A percentile compares a stretch with the other conserved stretches of the same genome.
phyloP scores from a whole-genome alignment of 2,888 invertebrate genomes.

The Stenolophus ochropezus region DNA sequence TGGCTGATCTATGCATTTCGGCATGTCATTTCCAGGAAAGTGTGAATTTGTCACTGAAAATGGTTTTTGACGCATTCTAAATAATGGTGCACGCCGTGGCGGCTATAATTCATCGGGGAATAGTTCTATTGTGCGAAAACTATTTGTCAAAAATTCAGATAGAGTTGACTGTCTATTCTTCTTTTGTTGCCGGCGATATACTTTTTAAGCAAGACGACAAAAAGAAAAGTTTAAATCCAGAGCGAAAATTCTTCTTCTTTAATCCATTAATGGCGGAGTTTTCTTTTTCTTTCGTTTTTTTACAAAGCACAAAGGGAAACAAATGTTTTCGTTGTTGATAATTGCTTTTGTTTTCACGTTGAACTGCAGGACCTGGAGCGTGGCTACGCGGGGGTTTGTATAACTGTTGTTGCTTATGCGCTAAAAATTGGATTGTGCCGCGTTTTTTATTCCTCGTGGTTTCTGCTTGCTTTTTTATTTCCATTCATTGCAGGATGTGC shows the following conservation, averaged over 20 bases:
- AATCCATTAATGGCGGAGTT: constrained; percentile 57
- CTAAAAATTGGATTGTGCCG: constrained; percentile 54
- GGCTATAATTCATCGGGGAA: constrained; percentile 50
- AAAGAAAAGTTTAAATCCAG: constrained; percentile 47
- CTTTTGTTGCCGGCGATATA: constrained; percentile 39
- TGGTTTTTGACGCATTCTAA: constrained; percentile 54
- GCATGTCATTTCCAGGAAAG: constrained; percentile 54
- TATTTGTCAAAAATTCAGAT: constrained; percentile 55
- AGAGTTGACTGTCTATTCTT: constrained; percentile 43
- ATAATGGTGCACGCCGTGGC: constrained; percentile 42
- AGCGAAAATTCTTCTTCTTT: constrained; percentile 55
- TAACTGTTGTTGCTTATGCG: constrained; percentile 37
- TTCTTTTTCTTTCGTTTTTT: constrained; percentile 51
- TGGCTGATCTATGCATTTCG: constrained; percentile 48
- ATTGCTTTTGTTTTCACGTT: constrained; percentile 58
- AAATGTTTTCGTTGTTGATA: constrained; percentile 60
- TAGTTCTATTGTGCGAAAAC: constrained; percentile 55
- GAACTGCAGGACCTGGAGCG: constrained; percentile 39
- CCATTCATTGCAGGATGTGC: constrained; percentile 19
- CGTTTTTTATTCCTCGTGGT: constrained; percentile 44
- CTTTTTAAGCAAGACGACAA: constrained; percentile 45
- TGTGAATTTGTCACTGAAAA: constrained; percentile 57
- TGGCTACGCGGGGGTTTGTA: constrained; percentile 21
- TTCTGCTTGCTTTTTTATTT: constrained; percentile 35
- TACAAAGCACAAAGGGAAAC: constrained; percentile 58